Percentiles rank a stretch among this genome's conserved stretches.
These are phyloP conservation scores for Fragum fragum DNA, from an alignment of 2,888 invertebrate genomes.

Conservation along the genomic window DNA sequence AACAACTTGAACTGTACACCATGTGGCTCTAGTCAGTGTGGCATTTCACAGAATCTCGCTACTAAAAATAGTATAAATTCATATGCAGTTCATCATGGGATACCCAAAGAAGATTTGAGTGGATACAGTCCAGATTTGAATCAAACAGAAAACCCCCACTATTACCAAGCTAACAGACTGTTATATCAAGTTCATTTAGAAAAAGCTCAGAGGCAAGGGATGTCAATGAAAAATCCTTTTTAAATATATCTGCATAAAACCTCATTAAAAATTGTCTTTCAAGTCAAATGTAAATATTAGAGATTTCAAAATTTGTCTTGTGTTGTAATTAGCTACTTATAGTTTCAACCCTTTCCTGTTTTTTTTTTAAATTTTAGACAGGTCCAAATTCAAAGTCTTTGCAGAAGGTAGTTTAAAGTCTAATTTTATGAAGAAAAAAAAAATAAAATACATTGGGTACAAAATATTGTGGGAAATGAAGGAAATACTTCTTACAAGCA, in stretches of 20 bases:
- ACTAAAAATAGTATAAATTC: conserved; percentile 48
- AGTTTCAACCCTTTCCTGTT: too few relatives aligned
- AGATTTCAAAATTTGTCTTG: not conserved
- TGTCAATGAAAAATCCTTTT: conserved; percentile 35
- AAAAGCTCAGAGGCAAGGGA: conserved; percentile 60
- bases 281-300: not conserved
- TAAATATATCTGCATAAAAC: not conserved
- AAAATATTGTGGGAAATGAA: too few relatives aligned
- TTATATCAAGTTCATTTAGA: conserved; percentile 92
- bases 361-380: too few relatives aligned
- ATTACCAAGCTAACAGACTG: conserved; percentile 94
- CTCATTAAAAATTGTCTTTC: conserved; percentile 21
- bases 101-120: conserved; percentile 50
- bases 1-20: conserved; percentile 58
- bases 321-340: too few relatives aligned
- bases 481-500: too few relatives aligned
- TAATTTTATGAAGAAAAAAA: too few relatives aligned
- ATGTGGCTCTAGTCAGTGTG: conserved; percentile 66
- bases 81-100: conserved; percentile 54
- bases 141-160: conserved; percentile 93
- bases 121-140: conserved; percentile 90
- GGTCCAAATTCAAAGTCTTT: too few relatives aligned
- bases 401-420: too few relatives aligned
- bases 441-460: too few relatives aligned
- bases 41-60: conserved; percentile 33